These are phyloP conservation scores for Apodemia hepburni DNA, from an alignment of 2,888 invertebrate genomes.

Conservation along the genomic window DNA sequence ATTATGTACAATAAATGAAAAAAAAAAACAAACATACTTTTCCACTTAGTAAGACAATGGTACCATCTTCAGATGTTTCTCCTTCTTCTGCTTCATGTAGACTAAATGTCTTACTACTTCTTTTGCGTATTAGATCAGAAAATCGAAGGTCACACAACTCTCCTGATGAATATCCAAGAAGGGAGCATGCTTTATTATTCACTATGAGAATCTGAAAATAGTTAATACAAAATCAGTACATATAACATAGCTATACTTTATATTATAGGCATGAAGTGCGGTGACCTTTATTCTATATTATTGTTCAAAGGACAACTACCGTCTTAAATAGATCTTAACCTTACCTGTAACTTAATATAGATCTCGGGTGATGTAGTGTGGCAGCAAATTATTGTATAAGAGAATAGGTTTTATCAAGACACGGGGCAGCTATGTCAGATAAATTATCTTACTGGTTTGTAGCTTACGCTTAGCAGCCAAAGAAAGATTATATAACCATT, in stretches of 20 bases:
- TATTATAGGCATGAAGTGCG: not conserved
- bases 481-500: no score
- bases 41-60: constrained; percentile 81
- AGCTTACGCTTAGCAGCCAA: no score
- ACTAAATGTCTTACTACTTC: constrained; percentile 67
- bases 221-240: not conserved
- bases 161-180: constrained; percentile 77
- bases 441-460: no score
- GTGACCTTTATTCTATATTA: constrained; percentile 2
- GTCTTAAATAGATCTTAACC: not conserved
- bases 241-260: not conserved
- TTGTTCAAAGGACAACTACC: not conserved
- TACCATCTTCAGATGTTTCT: constrained; percentile 77
- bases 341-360: not conserved
- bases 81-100: constrained; percentile 72
- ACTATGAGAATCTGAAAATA: constrained; percentile 81
- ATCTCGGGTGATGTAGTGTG: not conserved
- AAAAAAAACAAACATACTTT: constrained; percentile 59
- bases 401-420: not conserved
- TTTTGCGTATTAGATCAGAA: constrained; percentile 72
- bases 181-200: constrained; percentile 83
- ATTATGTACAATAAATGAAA: not conserved
- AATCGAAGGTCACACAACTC: constrained; percentile 76
- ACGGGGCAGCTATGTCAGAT: no score
- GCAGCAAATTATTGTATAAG: not conserved